Percentiles rank a stretch among this genome's conserved stretches.
Conservation (phyloP, 1,140 invertebrate genomes). For the Platyura marginata region DNA sequence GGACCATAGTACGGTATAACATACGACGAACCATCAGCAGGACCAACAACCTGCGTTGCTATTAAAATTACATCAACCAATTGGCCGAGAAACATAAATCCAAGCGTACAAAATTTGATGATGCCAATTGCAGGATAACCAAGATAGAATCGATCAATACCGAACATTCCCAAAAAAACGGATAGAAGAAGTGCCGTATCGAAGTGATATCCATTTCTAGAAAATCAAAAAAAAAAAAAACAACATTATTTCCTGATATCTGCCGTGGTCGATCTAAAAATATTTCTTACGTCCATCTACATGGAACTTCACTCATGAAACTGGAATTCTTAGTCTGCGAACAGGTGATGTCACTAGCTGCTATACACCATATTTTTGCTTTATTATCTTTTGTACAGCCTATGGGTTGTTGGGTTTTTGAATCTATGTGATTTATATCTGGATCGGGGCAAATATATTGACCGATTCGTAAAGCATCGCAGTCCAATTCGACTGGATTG, state of each 20-base stretch:
- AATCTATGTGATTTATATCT: constrained; percentile 59
- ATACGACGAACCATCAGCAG: constrained; percentile 92
- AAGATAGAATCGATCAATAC: constrained; percentile 90
- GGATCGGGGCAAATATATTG: constrained; percentile 78
- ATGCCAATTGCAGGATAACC: constrained; percentile 91
- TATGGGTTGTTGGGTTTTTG: constrained; percentile 69
- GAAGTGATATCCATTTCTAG: constrained; percentile 82
- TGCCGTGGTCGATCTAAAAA: neutral
- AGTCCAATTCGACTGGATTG: constrained; percentile 29
- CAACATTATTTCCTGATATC: neutral
- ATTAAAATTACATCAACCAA: constrained; percentile 90
- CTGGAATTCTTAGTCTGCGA: constrained; percentile 55
- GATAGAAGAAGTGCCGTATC: constrained; percentile 83
- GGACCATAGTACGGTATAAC: constrained; percentile 88
- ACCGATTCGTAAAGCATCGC: constrained; percentile 54
- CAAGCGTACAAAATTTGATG: constrained; percentile 86
- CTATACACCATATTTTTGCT: constrained; percentile 65
- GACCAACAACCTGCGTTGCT: constrained; percentile 74
- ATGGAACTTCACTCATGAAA: constrained; percentile 67
- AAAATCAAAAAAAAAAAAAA: constrained; percentile 7
- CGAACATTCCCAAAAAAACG: constrained; percentile 93
- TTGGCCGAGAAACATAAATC: constrained; percentile 93
- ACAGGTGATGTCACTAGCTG: constrained; percentile 67
- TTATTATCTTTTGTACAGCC: constrained; percentile 64
- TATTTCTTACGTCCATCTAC: constrained; percentile 88